Base-by-base conservation (phyloP, 2,797 vertebrate genomes). In the Gallinago nigripennis region DNA sequence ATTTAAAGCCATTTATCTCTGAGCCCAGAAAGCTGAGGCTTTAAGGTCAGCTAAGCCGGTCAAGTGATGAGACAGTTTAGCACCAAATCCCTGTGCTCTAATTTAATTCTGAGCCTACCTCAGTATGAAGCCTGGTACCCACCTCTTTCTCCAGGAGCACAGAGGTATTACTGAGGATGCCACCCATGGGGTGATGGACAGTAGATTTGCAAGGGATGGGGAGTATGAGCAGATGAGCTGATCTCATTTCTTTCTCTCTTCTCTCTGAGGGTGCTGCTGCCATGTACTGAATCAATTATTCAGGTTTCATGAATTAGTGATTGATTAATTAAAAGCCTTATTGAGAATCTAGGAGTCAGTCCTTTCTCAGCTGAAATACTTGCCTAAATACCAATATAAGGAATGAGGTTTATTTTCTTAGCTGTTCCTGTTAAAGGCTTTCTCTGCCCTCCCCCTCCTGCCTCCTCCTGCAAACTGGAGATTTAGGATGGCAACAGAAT, bases 1-100 rank as follows among this genome's bases (percentile, higher is more conserved):
- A 8, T 28, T 86, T 91, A 82, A 92, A 95, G 51, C 33, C 43
- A 12, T 65, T 92, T 92, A 94, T 94, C 75, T 79, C 61, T 41
- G 66, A 79, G 81, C 37, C 54, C 78, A 71, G 73, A 92, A 78
- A 84, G 58, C 41, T 77, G 85, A 75, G 75, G 63, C 45, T 79
- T 54, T 41, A 25, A 82, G 66, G 87, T 89, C 82, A 58, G 41
- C 82, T 85, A 82, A 91, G 56, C 37, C 64, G 57, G 76, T 39
- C 37, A 50, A 61, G 46, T 17, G 84, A 72, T 60, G 80, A 88
- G 48, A 13, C 24, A 58, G 46, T 77, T 91, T 72, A 87, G 68
- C 48, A 61, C 54, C 71, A 91, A 91, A 80, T 94, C 76, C 82
- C 51, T 51, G 33, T 25, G 71, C 66, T 79, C 66, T 76, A 53